Evolutionary conservation across 2,888 invertebrate species (phyloP), one percentile per base, ranked within the genome.

Genomic region (Alsophila aescularia): DNA sequence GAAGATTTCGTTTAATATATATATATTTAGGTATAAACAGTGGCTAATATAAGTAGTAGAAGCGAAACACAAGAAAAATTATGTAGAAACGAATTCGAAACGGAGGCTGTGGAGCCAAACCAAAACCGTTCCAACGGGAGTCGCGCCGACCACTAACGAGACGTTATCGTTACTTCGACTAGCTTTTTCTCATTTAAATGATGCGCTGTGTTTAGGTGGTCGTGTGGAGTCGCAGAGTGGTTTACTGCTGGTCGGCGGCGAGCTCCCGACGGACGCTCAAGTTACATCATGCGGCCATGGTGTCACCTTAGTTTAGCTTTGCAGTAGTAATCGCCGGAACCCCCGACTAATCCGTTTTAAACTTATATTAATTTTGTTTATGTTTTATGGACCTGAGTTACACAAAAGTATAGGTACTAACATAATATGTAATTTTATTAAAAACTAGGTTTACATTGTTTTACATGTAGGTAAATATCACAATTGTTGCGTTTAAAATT

Each of bases 271-370:
- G 78, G 74, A 75, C 72, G 66, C 75, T 77, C 73, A 75, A 70
- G 88, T 85, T 84, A 64, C 90, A 90, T 86, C 90, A 90, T 90
- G 90, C 90, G 90, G 90, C 90, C 90, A 90, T 90, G 90, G 77
- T 89, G 89, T 82, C 75, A 77, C 81, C 61, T 81, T 86, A 87
- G 82, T 71, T 75, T 82, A 84, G 79, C 73, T 66, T 71, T 70
- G 32, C 36, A 60, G 71, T 71, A 67, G 70, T 73, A 77, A 78
- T 80, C 84, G 87, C 81, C 82, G 81, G 69, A 71, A 59, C 75
- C 78, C 78, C 66, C 76, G 70, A 43, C 24, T 27, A n/a, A n/a
- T n/a, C n/a, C n/a, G n/a, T n/a, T n/a, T n/a, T n/a, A n/a, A n/a
- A n/a, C n/a, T n/a, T n/a, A n/a, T n/a, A n/a, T n/a, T n/a, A n/a